Conservation (phyloP, 2,888 invertebrate genomes). For the Drosophila pegasa region DNA sequence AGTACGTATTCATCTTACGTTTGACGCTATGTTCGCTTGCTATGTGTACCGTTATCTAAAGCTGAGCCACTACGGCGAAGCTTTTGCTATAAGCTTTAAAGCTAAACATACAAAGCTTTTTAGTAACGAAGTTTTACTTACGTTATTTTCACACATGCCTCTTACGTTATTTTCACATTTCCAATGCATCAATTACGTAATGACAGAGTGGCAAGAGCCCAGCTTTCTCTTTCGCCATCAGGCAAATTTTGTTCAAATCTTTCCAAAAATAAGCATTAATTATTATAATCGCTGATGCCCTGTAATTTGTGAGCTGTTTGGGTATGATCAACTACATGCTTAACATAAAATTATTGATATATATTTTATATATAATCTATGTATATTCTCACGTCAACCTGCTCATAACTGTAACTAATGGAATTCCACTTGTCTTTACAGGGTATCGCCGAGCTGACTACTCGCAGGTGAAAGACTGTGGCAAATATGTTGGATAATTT, state of each 20-base stretch:
- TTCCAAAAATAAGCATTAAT: conserved; percentile 6
- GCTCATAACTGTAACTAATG: too few species aligned
- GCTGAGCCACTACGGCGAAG: background rate
- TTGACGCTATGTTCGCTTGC: background rate
- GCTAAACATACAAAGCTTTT: conserved; percentile 9
- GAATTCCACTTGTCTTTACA: background rate
- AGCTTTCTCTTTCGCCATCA: conserved; percentile 35
- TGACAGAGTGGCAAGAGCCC: background rate
- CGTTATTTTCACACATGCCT: background rate
- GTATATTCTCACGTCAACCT: background rate
- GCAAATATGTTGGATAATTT: background rate
- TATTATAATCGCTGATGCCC: background rate
- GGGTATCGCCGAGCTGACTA: background rate
- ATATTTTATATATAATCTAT: too few species aligned
- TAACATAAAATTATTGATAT: background rate
- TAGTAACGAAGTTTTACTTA: too few species aligned
- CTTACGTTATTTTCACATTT: conserved; percentile 4
- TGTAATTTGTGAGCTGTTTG: background rate
- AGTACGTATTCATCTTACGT: too few species aligned
- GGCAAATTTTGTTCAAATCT: conserved; percentile 2
- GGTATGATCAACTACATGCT: background rate
- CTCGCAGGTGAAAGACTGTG: background rate
- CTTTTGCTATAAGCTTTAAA: conserved; percentile 6
- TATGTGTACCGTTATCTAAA: background rate
- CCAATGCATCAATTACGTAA: conserved; percentile 2